Conservation (phyloP, 1,140 invertebrate genomes). For the Philopotamus ludificatus region DNA sequence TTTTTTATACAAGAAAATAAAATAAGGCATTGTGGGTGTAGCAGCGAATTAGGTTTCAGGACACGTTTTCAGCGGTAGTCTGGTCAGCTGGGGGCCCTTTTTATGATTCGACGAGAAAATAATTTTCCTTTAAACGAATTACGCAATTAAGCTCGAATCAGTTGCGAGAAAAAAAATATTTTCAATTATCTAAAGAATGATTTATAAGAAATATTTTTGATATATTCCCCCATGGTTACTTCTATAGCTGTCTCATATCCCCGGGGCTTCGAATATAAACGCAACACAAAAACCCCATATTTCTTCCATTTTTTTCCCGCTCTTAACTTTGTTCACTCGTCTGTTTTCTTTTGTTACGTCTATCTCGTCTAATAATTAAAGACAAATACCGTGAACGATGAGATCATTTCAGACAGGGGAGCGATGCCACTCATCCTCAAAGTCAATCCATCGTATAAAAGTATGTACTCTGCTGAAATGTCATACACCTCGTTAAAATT, state of each 20-base stretch:
- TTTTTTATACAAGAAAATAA: conserved; percentile 22
- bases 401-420: conserved; percentile 21
- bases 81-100: conserved; percentile 24
- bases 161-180: not conserved
- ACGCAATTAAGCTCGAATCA: conserved; percentile 35
- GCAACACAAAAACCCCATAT: conserved; percentile 36
- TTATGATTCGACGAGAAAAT: conserved; percentile 39
- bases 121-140: conserved; percentile 43
- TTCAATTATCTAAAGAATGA: too few relatives aligned
- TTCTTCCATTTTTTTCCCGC: conserved; percentile 28
- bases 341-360: conserved; percentile 33
- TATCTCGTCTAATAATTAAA: conserved; percentile 41
- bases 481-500: conserved; percentile 18
- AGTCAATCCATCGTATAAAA: not conserved
- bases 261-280: conserved; percentile 9
- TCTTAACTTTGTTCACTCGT: conserved; percentile 8
- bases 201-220: too few relatives aligned
- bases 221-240: conserved; percentile 16
- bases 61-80: conserved; percentile 23
- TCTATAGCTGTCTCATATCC: not conserved
- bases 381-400: conserved; percentile 36
- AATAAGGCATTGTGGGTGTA: conserved; percentile 20
- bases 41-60: conserved; percentile 5
- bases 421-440: conserved; percentile 14
- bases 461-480: conserved; percentile 6